Evolutionary conservation across 2,113 vertebrate genomes (phyloP).

Genomic region (Atractosteus spatula): DNA sequence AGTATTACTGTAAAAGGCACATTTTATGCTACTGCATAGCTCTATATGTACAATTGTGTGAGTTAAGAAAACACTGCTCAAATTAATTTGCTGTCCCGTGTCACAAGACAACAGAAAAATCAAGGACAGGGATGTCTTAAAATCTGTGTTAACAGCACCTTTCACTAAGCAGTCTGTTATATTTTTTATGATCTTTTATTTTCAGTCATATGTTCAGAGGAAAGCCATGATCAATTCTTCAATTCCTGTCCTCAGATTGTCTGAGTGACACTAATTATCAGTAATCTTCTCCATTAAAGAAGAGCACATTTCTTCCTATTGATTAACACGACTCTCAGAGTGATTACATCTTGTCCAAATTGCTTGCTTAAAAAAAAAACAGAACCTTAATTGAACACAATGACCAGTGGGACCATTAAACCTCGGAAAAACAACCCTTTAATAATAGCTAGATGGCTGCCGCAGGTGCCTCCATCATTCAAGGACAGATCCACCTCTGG

Average conservation of each 20-base stretch:
- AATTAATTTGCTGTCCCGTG: too few species aligned
- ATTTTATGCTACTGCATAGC: too few species aligned
- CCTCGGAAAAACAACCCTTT: not conserved
- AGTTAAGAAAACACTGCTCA: too few species aligned
- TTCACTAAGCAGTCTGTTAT: too few species aligned
- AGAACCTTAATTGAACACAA: not conserved
- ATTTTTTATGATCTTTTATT: too few species aligned
- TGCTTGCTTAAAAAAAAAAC: not conserved
- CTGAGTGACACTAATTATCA: not conserved
- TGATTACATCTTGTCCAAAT: constrained; percentile 1
- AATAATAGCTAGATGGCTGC: not conserved
- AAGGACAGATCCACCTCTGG: constrained; percentile 66
- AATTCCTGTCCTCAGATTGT: not conserved
- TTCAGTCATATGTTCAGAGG: too few species aligned
- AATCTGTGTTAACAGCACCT: too few species aligned
- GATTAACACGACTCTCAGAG: not conserved
- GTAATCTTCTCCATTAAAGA: constrained; percentile 7
- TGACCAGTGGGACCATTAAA: not conserved
- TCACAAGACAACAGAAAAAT: too few species aligned
- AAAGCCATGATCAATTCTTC: too few species aligned
- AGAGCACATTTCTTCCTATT: not conserved
- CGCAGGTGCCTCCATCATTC: constrained; percentile 47
- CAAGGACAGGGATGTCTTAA: too few species aligned
- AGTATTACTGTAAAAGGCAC: too few species aligned
- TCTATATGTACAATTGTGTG: too few species aligned